phyloP scores from a whole-genome alignment of 2,113 vertebrate genomes.

The Rhadina sibilatrix region DNA sequence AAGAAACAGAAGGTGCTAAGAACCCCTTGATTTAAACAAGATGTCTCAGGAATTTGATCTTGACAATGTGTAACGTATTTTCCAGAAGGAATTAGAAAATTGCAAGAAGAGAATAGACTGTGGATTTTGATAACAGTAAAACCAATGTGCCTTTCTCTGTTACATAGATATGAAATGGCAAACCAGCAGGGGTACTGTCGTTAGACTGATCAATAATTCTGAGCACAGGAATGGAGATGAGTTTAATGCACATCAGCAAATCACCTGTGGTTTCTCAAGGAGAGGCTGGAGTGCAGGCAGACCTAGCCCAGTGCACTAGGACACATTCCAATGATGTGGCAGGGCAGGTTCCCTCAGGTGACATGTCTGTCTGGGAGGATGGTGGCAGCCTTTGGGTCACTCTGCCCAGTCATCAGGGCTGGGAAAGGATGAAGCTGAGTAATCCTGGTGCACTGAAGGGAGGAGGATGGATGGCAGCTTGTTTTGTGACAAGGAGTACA shows the following conservation, averaged over 20 bases:
- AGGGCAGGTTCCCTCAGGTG: background rate
- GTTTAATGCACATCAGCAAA: background rate
- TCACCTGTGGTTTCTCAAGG: background rate
- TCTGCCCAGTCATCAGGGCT: background rate
- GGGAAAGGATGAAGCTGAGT: background rate
- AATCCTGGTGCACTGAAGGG: background rate
- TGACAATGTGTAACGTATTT: conserved; percentile 42
- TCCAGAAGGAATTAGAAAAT: conserved; percentile 45
- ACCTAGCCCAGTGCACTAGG: background rate
- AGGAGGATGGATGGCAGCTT: background rate
- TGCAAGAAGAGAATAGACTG: background rate
- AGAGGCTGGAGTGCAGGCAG: background rate
- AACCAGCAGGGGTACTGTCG: background rate
- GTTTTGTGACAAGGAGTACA: background rate
- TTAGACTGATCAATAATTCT: conserved; percentile 14
- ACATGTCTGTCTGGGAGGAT: background rate
- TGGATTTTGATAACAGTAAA: conserved; percentile 32
- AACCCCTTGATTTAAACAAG: conserved; percentile 66
- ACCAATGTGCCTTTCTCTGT: conserved; percentile 1
- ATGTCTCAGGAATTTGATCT: conserved; percentile 52
- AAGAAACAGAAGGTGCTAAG: conserved; percentile 63
- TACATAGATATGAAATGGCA: background rate
- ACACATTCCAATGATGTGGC: background rate
- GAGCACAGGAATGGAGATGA: background rate
- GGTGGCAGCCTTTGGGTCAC: background rate